A percentile compares a stretch with the other conserved stretches of the same genome.
Conservation (phyloP, 2,113 vertebrate species). For the Plecotus auritus region DNA sequence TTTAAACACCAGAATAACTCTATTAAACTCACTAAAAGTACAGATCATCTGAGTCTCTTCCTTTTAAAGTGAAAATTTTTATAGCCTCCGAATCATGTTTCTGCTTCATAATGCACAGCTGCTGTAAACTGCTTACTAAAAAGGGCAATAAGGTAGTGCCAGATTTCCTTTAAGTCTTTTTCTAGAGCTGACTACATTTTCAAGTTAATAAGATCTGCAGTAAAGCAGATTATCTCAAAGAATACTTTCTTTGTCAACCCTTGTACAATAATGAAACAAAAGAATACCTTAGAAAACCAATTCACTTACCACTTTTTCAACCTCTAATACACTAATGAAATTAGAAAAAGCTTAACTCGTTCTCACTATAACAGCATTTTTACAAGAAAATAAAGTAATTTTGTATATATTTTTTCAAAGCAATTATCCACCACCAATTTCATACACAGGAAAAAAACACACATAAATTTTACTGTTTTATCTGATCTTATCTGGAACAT, state of each 20-base stretch:
- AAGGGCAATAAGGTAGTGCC: neutral
- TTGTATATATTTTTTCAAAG: neutral
- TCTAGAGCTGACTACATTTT: neutral
- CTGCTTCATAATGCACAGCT: neutral
- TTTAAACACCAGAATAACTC: neutral
- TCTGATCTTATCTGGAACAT: neutral
- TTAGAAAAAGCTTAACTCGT: neutral
- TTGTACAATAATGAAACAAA: neutral
- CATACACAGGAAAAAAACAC: neutral
- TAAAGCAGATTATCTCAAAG: constrained; percentile 22
- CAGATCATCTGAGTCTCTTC: neutral
- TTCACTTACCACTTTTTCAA: neutral
- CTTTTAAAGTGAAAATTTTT: neutral
- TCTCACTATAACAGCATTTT: neutral
- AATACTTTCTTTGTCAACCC: constrained; percentile 3
- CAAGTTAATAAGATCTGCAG: neutral
- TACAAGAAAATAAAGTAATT: neutral
- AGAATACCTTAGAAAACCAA: constrained; percentile 19
- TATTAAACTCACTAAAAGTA: neutral
- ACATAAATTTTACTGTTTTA: neutral
- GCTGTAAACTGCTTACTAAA: neutral
- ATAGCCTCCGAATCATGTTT: neutral
- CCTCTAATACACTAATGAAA: neutral
- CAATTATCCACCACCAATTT: neutral
- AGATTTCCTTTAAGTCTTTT: neutral